Conservation (phyloP, 2,888 invertebrate species). For the Strigamia crassipes region DNA sequence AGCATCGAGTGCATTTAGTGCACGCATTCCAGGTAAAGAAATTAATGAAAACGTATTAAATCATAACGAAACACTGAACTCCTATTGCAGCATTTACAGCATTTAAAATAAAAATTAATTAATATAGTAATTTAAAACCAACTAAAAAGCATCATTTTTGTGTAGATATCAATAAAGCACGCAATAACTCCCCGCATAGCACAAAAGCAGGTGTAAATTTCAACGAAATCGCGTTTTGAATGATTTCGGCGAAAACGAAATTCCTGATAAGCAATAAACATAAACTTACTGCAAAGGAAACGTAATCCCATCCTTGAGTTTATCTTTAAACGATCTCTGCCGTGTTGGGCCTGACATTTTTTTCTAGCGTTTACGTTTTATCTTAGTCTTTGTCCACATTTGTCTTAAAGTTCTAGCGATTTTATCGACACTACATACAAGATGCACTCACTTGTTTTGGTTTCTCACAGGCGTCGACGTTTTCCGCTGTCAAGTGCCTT, state of each 20-base stretch:
- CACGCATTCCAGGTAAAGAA: no score
- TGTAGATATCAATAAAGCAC: no score
- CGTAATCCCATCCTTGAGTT: constrained; percentile 77
- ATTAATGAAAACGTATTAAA: no score
- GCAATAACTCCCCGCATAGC: no score
- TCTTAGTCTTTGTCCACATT: constrained; percentile 17
- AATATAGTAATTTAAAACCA: no score
- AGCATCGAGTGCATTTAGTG: no score
- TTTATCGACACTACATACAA: constrained; percentile 30
- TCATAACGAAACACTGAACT: no score
- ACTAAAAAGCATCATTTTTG: no score
- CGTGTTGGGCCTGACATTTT: constrained; percentile 66
- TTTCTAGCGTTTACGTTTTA: not conserved
- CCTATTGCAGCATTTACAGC: no score
- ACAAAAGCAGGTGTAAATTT: not conserved
- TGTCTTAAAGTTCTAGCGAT: constrained; percentile 42
- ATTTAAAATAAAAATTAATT: no score
- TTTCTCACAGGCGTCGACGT: constrained; percentile 23
- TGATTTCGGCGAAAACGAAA: constrained; percentile 3
- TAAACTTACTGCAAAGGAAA: constrained; percentile 79
- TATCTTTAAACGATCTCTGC: constrained; percentile 76
- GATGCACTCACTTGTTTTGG: constrained; percentile 34
- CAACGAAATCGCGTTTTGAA: not conserved
- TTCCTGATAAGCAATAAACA: constrained; percentile 22
- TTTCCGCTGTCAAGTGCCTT: constrained; percentile 27